Evolutionary conservation across 30 jellyfish, hydroid and myxozoan species (phyloP).

Genomic region (Turritopsis rubra): DNA sequence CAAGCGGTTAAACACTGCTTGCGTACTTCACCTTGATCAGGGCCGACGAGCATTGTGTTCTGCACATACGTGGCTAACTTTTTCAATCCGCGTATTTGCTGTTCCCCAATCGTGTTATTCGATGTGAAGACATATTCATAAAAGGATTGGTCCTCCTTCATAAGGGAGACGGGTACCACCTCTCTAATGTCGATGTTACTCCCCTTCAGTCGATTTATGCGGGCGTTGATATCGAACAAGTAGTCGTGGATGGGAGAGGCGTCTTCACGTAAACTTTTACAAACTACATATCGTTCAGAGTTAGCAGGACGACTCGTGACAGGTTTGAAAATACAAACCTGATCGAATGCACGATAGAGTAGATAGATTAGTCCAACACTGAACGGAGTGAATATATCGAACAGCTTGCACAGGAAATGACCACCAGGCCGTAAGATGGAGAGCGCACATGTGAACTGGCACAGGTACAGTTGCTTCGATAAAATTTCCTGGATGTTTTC

Average conservation of each 20-base stretch:
- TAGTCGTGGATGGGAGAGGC: slow-evolving; percentile 58
- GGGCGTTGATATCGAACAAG: slow-evolving; percentile 56
- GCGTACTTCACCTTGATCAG: slow-evolving; percentile 83
- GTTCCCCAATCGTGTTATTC: slow-evolving; percentile 60
- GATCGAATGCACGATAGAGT: slow-evolving; percentile 62
- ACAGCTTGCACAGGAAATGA: slow-evolving; percentile 84
- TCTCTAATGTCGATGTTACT: slow-evolving; percentile 43
- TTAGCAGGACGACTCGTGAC: slow-evolving; percentile 96
- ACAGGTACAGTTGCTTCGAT: slow-evolving; percentile 80
- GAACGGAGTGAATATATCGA: slow-evolving; percentile 85
- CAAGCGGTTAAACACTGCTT: slow-evolving; percentile 62
- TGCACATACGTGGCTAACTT: slow-evolving; percentile 77
- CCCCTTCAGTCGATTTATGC: slow-evolving; percentile 54
- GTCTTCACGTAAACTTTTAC: slow-evolving; percentile 49
- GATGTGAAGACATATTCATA: slow-evolving; percentile 48
- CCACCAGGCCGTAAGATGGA: slow-evolving; percentile 87
- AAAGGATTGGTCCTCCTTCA: slow-evolving; percentile 45
- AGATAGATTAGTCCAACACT: slow-evolving; percentile 87
- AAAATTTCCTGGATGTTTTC: slow-evolving; percentile 91
- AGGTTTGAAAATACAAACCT: slow-evolving; percentile 75
- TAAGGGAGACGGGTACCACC: slow-evolving; percentile 57
- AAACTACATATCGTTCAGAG: slow-evolving; percentile 82
- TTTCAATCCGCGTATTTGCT: slow-evolving; percentile 54
- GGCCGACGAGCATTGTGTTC: slow-evolving; percentile 61
- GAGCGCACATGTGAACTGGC: slow-evolving; percentile 92